Base-by-base conservation (phyloP, 2,888 invertebrate species). In the Mycalesis mineus region DNA sequence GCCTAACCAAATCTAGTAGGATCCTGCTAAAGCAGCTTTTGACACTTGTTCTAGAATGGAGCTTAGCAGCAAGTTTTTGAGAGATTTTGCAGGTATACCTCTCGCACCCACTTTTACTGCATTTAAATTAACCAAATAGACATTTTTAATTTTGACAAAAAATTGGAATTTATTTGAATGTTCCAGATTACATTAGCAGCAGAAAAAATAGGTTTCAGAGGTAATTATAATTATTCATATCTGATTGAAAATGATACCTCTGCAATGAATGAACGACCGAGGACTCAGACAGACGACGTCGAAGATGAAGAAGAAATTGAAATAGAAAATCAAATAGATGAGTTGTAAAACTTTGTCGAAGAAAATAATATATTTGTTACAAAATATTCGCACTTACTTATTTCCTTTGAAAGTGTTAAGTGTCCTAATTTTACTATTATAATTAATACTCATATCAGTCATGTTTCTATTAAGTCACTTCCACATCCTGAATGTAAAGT, bases 121-220 rank as follows among this genome's bases (percentile, higher is more conserved):
- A n/a, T n/a, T n/a, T n/a, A n/a, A n/a, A n/a, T n/a, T n/a, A n/a
- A n/a, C n/a, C n/a, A n/a, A n/a, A n/a, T n/a, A n/a, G n/a, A n/a
- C n/a, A n/a, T n/a, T n/a, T n/a, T n/a, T n/a, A n/a, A n/a, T n/a
- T n/a, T n/a, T n/a, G n/a, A n/a, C n/a, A n/a, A n/a, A n/a, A n/a
- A n/a, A n/a, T n/a, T n/a, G n/a, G n/a, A n/a, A 51, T 17, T 29
- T 49, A 8, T n/a, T 15, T 9, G 1, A 17, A 13, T 11, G 14
- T 37, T 65, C 6, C 68, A 83, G 82, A 51, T 80, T n/a, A 65
- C 68, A 4, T 58, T 66, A 55, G 75, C 73, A 8, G 80, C 80
- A 0, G 60, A 65, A 9, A 72, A 62, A 15, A 31, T 82, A 4
- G 71, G 73, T 0, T 76, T 81, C 58, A 61, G 63, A 55, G 74